Evolutionary conservation across 1,140 invertebrate species (phyloP), one percentile per base, ranked within the genome.

Genomic region (Ostrea denselamellosa): DNA sequence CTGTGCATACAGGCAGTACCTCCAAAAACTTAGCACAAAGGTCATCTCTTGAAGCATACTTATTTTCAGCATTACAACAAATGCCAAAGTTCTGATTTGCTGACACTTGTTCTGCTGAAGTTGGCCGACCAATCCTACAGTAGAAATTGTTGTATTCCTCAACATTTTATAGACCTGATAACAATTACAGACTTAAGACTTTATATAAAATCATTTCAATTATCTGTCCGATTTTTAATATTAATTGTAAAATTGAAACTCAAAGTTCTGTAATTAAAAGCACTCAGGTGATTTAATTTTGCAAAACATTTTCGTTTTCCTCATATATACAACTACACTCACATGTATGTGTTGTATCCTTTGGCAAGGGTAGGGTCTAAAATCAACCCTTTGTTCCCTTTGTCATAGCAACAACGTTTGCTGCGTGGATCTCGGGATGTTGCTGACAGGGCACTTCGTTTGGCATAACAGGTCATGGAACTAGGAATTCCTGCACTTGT

Each of bases 291-390:
- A 12, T 9, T 3, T 9, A 12, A 56, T 56, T 56, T 56, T 56
- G 14, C 54, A 56, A 53, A 12, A 56, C 54, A 56, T 0, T 0
- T 56, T 17, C 0, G 8, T 56, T 56, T 9, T 56, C 9, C 8
- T 56, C 34, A 82, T 82, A 85, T 52, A 56, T 54, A 85, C n/a
- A n/a, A n/a, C n/a, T n/a, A n/a, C n/a, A n/a, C n/a, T n/a, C n/a
- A n/a, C 83, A 53, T 85, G 25, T 85, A 85, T 56, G 83, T 85
- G 53, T 85, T 85, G 14, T 9, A 52, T 58, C 83, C 83, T 19
- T 85, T 85, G 19, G 54, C 22, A 54, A 85, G n/a, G 4, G 83
- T 10, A 56, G 34, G 17, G 12, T 85, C 83, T 3, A 52, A 56
- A n/a, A 85, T 28, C 4, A 85, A 34, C 8, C 34, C 83, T 52